These are phyloP conservation scores for Volucella inflata DNA, from an alignment of 2,888 invertebrate genomes.

Conservation along the genomic window DNA sequence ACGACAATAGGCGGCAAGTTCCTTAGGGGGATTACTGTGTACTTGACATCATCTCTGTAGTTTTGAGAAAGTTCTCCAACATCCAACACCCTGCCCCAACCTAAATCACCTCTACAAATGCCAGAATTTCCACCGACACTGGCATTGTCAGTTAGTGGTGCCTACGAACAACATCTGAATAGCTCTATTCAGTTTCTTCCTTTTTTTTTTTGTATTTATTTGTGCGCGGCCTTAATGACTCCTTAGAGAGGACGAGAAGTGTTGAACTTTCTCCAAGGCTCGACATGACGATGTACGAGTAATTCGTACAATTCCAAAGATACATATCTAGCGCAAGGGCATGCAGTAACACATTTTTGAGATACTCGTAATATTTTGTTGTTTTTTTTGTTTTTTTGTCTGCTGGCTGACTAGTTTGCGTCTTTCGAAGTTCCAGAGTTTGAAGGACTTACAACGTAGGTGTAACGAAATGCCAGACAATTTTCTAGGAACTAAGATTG, in stretches of 20 bases:
- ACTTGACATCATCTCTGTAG: constrained; percentile 70
- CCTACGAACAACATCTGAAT: background rate
- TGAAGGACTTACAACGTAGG: constrained; percentile 48
- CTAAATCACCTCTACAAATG: no score
- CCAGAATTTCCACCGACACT: constrained; percentile 12
- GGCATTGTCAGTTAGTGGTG: constrained; percentile 47
- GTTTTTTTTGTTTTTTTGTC: background rate
- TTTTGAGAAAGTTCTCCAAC: constrained; percentile 53
- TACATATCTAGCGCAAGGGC: constrained; percentile 63
- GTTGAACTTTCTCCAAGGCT: constrained; percentile 42
- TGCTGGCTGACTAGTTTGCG: background rate
- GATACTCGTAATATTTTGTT: background rate
- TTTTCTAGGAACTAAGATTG: constrained; percentile 24
- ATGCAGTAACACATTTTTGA: constrained; percentile 54
- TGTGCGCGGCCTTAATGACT: constrained; percentile 59
- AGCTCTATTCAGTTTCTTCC: constrained; percentile 34
- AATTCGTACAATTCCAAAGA: constrained; percentile 46
- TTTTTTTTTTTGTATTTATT: constrained; percentile 32
- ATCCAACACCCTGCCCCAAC: background rate
- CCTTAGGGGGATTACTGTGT: constrained; percentile 69
- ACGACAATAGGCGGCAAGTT: constrained; percentile 70
- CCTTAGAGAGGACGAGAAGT: constrained; percentile 59
- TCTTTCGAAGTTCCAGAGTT: background rate
- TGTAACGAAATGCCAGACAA: constrained; percentile 44
- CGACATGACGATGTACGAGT: constrained; percentile 10